Evolutionary conservation across 2,797 vertebrate species (phyloP).

Genomic region (Enteromius treurensis): DNA sequence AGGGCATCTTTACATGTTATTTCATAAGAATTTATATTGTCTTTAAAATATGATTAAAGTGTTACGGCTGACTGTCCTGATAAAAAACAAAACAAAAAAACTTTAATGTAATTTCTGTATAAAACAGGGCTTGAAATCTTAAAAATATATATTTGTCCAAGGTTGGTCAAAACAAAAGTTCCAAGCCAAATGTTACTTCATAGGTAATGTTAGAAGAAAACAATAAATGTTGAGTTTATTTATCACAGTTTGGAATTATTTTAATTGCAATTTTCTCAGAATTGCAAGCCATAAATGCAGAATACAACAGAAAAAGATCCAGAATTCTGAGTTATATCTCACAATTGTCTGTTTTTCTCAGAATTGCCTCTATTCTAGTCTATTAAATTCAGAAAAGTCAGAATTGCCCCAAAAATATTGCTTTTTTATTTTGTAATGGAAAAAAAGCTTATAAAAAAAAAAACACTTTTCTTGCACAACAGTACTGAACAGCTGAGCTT

Average conservation of each 20-base stretch:
- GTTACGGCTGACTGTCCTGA: neutral
- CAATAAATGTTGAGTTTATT: neutral
- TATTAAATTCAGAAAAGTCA: neutral
- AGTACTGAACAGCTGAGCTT: neutral
- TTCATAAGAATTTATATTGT: neutral
- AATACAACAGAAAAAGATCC: no score
- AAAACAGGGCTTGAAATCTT: neutral
- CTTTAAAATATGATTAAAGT: neutral
- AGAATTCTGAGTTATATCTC: no score
- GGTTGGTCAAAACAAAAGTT: neutral
- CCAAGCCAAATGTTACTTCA: neutral
- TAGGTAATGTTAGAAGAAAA: neutral
- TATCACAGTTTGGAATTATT: neutral
- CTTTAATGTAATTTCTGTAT: neutral
- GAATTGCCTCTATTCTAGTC: no score
- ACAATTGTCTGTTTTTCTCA: no score
- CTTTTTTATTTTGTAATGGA: no score
- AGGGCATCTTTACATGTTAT: neutral
- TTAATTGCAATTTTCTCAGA: neutral
- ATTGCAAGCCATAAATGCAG: no score
- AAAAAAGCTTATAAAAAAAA: no score
- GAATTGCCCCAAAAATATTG: neutral
- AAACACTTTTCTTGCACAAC: neutral
- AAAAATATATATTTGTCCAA: neutral
- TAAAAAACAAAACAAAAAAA: neutral